These are phyloP conservation scores for Chiloscyllium punctatum DNA, from an alignment of 2,797 vertebrate genomes.

Conservation along the genomic window DNA sequence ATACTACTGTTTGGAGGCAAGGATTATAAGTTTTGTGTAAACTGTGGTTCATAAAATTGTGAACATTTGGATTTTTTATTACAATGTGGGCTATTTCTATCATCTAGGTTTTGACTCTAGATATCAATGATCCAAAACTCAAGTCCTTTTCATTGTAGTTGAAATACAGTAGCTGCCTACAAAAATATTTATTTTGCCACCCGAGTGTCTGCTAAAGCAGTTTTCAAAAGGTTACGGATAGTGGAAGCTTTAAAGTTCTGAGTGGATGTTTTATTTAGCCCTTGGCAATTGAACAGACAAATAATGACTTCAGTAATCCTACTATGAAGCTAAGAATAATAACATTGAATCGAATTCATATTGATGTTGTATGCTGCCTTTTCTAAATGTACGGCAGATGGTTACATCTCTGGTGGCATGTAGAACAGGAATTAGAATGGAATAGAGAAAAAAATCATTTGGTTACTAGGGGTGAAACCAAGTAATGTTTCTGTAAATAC, in stretches of 20 bases:
- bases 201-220: not conserved
- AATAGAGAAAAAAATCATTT: not conserved
- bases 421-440: slow-evolving; percentile 1
- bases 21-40: not conserved
- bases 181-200: not conserved
- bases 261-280: not conserved
- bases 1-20: not conserved
- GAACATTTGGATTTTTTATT: not conserved
- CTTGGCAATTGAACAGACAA: not conserved
- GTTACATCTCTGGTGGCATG: not conserved
- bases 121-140: too few relatives aligned
- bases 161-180: not conserved
- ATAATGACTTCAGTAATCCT: not conserved
- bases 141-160: too few relatives aligned
- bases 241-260: not conserved
- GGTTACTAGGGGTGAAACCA: not conserved
- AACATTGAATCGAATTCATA: too few relatives aligned
- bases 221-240: not conserved
- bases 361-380: not conserved
- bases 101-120: too few relatives aligned
- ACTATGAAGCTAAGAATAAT: not conserved
- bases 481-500: not conserved
- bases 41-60: not conserved
- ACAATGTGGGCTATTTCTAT: too few relatives aligned
- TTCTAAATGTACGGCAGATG: not conserved